Conservation (phyloP, 2,888 invertebrate species). For the Bursaphelenchus okinawaensis region DNA sequence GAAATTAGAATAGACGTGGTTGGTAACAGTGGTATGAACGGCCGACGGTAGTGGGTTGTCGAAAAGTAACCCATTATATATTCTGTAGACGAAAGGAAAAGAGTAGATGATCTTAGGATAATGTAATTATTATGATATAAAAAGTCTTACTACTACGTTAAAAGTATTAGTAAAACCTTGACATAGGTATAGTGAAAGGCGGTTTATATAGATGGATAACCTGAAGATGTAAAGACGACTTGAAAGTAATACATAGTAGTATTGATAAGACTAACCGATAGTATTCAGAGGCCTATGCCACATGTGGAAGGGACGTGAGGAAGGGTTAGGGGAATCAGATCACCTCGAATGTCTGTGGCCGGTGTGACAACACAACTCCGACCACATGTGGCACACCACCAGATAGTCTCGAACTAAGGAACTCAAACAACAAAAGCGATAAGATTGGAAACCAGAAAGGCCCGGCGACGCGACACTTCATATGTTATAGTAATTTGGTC, state of each 20-base stretch:
- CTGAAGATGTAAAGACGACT: too few relatives aligned
- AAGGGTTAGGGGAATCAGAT: neutral
- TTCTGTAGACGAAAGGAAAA: too few relatives aligned
- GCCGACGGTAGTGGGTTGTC: slow-evolving; percentile 10
- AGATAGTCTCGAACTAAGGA: neutral
- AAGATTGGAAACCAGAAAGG: neutral
- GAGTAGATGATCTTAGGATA: too few relatives aligned
- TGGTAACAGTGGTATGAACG: slow-evolving; percentile 1
- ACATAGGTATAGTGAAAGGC: too few relatives aligned
- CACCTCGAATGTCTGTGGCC: neutral
- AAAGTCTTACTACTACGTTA: too few relatives aligned
- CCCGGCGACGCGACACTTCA: neutral
- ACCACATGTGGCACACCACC: neutral
- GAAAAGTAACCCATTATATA: too few relatives aligned
- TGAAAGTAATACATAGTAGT: too few relatives aligned
- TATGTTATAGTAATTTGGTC: too few relatives aligned
- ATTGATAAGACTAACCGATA: too few relatives aligned
- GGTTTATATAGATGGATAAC: too few relatives aligned
- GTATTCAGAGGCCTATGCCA: neutral
- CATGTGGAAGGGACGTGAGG: neutral
- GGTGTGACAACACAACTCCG: neutral
- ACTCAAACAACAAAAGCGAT: neutral
- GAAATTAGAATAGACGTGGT: slow-evolving; percentile 13
- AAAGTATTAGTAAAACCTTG: too few relatives aligned
- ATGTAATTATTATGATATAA: too few relatives aligned